Base-by-base conservation (phyloP, 1,140 invertebrate genomes). In the Rhagoletis zephyria region DNA sequence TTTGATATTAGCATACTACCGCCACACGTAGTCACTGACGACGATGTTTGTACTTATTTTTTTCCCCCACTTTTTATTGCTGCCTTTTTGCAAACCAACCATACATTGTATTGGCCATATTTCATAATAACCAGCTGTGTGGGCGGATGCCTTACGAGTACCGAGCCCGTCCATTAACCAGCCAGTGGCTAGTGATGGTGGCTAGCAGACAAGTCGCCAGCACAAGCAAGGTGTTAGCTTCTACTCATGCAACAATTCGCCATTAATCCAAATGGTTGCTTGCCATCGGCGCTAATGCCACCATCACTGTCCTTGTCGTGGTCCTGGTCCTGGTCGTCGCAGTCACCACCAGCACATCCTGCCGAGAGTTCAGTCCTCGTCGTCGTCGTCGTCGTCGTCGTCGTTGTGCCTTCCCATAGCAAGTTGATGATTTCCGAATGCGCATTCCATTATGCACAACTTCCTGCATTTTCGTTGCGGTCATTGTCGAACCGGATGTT, bases 391-490 rank as follows among this genome's bases (percentile, higher is more conserved):
- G 30, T 30, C 30, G 30, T 30, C 30, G 30, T 30, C 63, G 60
- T 86, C 48, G 30, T 30, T 30, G n/a, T 48, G 51, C 51, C 14
- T 81, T 7, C 74, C 16, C 87, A 90, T 91, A 91, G 90, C 90
- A 91, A 91, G 90, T 91, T 91, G 91, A 91, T 91, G 91, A 91
- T 91, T 91, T 91, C 91, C 91, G 91, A 92, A 91, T 81, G 74
- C 91, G 90, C 91, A 91, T 91, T 90, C 88, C 91, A 90, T 91
- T 91, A 91, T 91, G 91, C 91, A 91, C 89, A 91, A 90, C 90
- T 91, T 91, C 90, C 91, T 90, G 91, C 90, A 91, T 91, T 91
- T 91, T 91, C 91, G 90, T 91, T 91, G 91, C 90, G 91, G 91
- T 91, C 90, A 74, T 70, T 85, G 63, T 85, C 40, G 85, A 59